Evolutionary conservation across 2,888 invertebrate species (phyloP), one percentile per base, ranked within the genome.

Genomic region (Lasius platythorax): DNA sequence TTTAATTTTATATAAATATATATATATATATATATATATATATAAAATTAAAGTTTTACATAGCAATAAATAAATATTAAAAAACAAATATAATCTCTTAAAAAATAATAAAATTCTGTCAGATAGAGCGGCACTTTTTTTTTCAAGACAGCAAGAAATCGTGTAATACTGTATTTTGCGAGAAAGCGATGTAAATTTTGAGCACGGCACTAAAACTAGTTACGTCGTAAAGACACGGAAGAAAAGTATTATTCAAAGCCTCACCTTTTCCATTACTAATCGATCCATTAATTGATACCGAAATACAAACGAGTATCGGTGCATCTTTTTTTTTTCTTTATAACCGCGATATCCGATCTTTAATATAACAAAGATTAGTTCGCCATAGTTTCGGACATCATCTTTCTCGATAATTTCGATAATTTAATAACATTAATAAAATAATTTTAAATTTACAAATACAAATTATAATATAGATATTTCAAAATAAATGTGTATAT

Each of bases 31-130:
- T 76, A n/a, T 73, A 33, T 85, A 67, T 82, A 50, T 88, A 78
- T 83, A 61, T 61, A 82, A 76, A 86, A 58, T 15, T 76, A 30
- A 68, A 84, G 76, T 56, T 87, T 85, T 84, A 85, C 76, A 85
- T 67, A 83, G 28, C 50, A 53, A 73, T 83, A 88, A 87, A 89
- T 89, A 88, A 86, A 88, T 85, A 89, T 85, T 83, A 79, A 87
- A 87, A 58, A 3, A 87, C 67, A 68, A 84, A 74, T 74, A 82
- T 79, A 84, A 56, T 67, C 18, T 50, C 50, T 84, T 33, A 58
- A 67, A 66, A 84, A 72, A 70, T 18, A 58, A 66, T 85, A 75
- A 85, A 70, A 86, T 75, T 84, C 40, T 28, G 37, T 67, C 56
- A 40, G 18, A 50, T 50, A n/a, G 2, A 64, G 30, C 72, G 74